Evolutionary conservation across 2,113 vertebrate genomes (phyloP).

Genomic region (Cinclus mexicanus): DNA sequence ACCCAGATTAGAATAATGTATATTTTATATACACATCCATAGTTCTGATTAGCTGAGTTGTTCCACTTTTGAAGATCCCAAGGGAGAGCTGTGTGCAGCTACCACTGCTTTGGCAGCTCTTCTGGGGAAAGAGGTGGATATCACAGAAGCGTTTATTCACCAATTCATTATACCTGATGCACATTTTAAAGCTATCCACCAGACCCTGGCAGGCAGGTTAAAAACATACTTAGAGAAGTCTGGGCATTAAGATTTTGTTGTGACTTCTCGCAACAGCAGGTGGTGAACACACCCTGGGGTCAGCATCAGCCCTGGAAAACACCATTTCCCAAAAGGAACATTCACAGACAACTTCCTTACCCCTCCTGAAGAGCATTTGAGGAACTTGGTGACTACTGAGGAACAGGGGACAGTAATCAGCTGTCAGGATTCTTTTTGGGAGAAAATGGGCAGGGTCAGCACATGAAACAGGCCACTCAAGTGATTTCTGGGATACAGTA

Average conservation of each 20-base stretch:
- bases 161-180: neutral
- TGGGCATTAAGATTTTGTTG: neutral
- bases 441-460: neutral
- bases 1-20: neutral
- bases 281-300: neutral
- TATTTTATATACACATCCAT: neutral
- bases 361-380: neutral
- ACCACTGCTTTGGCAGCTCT: neutral
- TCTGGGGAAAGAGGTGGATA: neutral
- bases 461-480: neutral
- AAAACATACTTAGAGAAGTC: neutral
- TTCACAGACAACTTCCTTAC: rapidly evolving
- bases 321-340: neutral
- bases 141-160: neutral
- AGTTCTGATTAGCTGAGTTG: neutral
- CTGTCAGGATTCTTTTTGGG: neutral
- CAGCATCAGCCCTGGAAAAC: neutral
- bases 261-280: neutral
- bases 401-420: neutral
- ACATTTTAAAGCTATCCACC: neutral
- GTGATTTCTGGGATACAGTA: neutral
- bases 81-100: neutral
- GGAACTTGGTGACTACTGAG: neutral
- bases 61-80: neutral
- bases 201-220: rapidly evolving